Conservation (phyloP, 2,797 vertebrate genomes). For the Varecia variegata region DNA sequence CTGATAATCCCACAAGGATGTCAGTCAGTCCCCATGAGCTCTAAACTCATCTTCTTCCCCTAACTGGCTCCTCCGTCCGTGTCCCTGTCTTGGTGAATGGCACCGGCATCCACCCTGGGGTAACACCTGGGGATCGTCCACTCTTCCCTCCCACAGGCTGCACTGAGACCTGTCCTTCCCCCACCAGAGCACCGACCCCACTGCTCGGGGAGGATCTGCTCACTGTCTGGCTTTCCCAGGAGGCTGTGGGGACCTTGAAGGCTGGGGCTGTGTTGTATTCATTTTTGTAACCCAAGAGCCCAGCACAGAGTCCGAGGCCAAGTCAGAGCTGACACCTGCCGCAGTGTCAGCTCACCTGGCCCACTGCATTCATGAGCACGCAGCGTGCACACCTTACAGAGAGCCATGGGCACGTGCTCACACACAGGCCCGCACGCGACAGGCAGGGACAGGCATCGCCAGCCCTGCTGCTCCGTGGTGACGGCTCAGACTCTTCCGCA, state of each 20-base stretch:
- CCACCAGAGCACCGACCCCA: rapidly evolving
- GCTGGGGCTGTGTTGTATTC: neutral
- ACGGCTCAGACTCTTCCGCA: neutral
- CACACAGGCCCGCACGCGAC: neutral
- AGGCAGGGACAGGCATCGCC: neutral
- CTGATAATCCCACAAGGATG: neutral
- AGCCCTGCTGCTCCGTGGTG: neutral
- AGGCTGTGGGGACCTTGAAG: neutral
- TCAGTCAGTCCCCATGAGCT: neutral
- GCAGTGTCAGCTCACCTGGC: neutral
- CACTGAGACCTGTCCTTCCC: neutral
- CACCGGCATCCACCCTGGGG: neutral
- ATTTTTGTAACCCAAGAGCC: neutral
- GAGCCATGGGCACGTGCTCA: neutral
- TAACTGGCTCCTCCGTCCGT: neutral
- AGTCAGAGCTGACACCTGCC: neutral
- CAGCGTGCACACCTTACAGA: neutral
- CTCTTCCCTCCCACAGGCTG: neutral
- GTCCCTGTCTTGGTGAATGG: neutral
- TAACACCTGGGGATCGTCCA: neutral
- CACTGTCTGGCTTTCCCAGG: neutral
- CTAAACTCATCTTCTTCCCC: neutral
- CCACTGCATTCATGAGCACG: rapidly evolving
- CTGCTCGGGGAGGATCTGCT: rapidly evolving
- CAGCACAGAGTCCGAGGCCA: neutral